Base-by-base conservation (phyloP, 1,140 invertebrate species). In the Saxidomus purpurata region DNA sequence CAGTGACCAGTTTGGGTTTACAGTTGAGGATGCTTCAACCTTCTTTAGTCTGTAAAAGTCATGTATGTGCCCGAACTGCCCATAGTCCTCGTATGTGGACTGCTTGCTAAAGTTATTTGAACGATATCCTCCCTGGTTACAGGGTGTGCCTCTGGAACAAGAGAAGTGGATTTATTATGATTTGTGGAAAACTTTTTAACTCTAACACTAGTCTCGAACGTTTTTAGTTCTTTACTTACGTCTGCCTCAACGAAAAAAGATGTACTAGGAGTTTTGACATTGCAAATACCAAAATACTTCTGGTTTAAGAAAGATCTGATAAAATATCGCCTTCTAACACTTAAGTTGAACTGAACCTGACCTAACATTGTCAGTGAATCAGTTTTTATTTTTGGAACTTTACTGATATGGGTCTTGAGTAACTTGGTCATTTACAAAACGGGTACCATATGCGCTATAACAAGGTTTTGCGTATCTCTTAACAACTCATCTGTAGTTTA, bases 381-480 rank as follows among this genome's bases (percentile, higher is more conserved):
- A 8, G 31, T 43, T 47, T 83, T 83, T 9, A 69, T n/a, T 36
- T 83, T 61, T 3, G 34, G 63, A 28, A 69, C n/a, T 25, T 83
- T 28, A 38, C 31, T 25, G 38, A 28, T 49, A 69, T 63, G 69
- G 38, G 81, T 59, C 31, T 83, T 67, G 0, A 83, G 19, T 1
- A 83, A 22, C 34, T 69, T 83, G 0, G 81, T 61, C 28, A 83
- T 9, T 0, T 3, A 17, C 38, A 83, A 47, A 83, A 83, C 43
- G 4, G 81, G 81, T 0, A 83, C 17, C 52, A 81, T 81, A 2
- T 52, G 49, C n/a, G 77, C 77, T 4, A 28, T 38, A 19, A 81
- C 77, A 11, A 83, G 25, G 36, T 83, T 83, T 55, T 83, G 81
- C 9, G 31, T 83, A 47, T 83, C 81, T 31, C 81, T 83, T 25